Base-by-base conservation (phyloP, 2,797 vertebrate genomes). In the Megalops cyprinoides region DNA sequence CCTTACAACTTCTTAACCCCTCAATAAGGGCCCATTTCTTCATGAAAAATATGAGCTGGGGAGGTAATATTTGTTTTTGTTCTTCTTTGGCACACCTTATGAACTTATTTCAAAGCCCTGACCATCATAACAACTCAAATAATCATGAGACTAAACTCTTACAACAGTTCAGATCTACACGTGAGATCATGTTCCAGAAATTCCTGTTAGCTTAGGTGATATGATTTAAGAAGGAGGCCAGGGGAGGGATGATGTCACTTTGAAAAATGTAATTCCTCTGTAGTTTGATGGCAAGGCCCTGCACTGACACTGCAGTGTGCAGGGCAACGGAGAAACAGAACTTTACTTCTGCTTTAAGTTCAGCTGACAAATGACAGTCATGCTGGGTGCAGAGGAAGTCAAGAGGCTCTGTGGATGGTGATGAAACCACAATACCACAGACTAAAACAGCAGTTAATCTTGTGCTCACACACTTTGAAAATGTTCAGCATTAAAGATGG, bases 341-440 rank as follows among this genome's bases (percentile, higher is more conserved):
- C 67, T 69, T 69, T 5, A 69, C 65, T 71, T 71, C 67, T 71
- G 37, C 62, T 67, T 67, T 67, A 20, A 28, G 39, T 37, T 62
- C 56, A 44, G 76, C 37, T 74, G 39, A 79, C 69, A 55, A 34
- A 53, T 34, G 74, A 76, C 18, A 34, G 37, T 12, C 14, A 4
- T 15, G 56, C 58, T 28, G 42, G 51, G 51, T 53, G 51, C 51
- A 53, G 76, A 77, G n/a, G 42, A 58, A 58, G 51, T 34, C 15
- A 37, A 55, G 25, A 28, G 44, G 65, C 65, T 42, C 20, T 53
- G 74, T 74, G 31, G 77, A 44, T 18, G 42, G 44, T 81, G 71
- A 74, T 25, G 48, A 69, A 74, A 67, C 79, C 53, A 58, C 48
- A 81, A 58, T 34, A 77, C 69, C 80, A 77, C 80, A 77, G 75